A percentile compares a stretch with the other conserved stretches of the same genome.
These are phyloP conservation scores for Phengaris alcon DNA, from an alignment of 2,888 invertebrate genomes.

Conservation along the genomic window DNA sequence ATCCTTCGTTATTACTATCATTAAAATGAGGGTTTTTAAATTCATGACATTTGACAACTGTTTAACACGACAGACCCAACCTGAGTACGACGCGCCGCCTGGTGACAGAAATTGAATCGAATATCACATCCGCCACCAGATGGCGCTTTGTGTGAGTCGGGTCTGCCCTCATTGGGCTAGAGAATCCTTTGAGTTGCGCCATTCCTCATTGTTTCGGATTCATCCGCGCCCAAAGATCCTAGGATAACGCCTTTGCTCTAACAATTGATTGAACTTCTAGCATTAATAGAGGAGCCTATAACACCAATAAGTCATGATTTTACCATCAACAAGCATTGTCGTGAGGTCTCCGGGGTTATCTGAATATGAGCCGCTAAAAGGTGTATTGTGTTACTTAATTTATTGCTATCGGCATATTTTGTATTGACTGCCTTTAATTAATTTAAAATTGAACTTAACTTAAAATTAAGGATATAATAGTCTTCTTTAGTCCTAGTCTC, in stretches of 20 bases:
- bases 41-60: too few species aligned
- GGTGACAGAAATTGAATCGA: too few species aligned
- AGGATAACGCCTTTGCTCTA: too few species aligned
- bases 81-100: too few species aligned
- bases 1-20: too few species aligned
- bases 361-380: constrained; percentile 19
- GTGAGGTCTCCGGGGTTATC: constrained; percentile 18
- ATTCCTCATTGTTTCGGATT: not conserved
- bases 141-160: too few species aligned
- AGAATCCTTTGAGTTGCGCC: not conserved
- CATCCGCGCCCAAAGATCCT: not conserved
- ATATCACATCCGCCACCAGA: too few species aligned
- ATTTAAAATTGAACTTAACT: not conserved
- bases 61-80: too few species aligned
- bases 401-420: constrained; percentile 20
- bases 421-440: constrained; percentile 6
- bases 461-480: not conserved
- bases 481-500: too few species aligned
- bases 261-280: not conserved
- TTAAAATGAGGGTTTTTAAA: too few species aligned
- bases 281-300: constrained; percentile 2
- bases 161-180: too few species aligned
- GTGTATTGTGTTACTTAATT: constrained; percentile 22
- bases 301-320: constrained; percentile 18
- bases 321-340: constrained; percentile 8